Base-by-base conservation (phyloP, 2,797 vertebrate species). In the Trematomus bernacchii region DNA sequence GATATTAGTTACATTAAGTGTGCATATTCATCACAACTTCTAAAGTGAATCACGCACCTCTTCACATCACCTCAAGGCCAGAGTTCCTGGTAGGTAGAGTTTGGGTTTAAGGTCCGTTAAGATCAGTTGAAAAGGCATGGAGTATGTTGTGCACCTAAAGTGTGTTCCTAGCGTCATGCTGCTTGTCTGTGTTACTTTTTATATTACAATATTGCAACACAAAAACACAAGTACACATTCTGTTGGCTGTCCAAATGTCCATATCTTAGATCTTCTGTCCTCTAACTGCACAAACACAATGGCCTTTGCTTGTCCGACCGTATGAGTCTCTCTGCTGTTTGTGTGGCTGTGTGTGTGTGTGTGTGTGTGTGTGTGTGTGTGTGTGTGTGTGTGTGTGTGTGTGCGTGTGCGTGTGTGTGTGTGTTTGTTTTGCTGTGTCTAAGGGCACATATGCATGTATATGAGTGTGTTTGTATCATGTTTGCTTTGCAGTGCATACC, bases 211-310 rank as follows among this genome's bases (percentile, higher is more conserved):
- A 69, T 19, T 21, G 14, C 53, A 23, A 71, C 47, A 70, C 62
- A 63, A 53, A 58, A 40, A 50, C 59, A 58, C 54, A 67, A 51
- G 6, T 43, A 15, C 52, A 44, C 33, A 73, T 70, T 70, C 51
- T 83, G 64, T 54, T 65, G 10, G 51, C 58, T 80, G 73, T 53
- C 51, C 46, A 79, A 16, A 83, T 87, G 80, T 82, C 64, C 82
- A 79, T 85, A 75, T 89, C 86, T 85, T 80, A 88, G 86, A 86
- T 89, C 71, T 67, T 77, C 42, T 80, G 71, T 76, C 70, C 75
- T 81, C 81, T 83, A n/a, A 52, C 46, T 80, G 44, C 66, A 71
- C 50, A 43, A 61, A 70, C 62, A 80, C 70, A 77, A 65, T 83
- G 75, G 68, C 19, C 60, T 76, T 66, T 82, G 51, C 63, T 61